Percentiles rank a stretch among this genome's conserved stretches.
These are phyloP conservation scores for Chaetophractus vellerosus DNA, from an alignment of 2,797 vertebrate species.

Conservation along the genomic window DNA sequence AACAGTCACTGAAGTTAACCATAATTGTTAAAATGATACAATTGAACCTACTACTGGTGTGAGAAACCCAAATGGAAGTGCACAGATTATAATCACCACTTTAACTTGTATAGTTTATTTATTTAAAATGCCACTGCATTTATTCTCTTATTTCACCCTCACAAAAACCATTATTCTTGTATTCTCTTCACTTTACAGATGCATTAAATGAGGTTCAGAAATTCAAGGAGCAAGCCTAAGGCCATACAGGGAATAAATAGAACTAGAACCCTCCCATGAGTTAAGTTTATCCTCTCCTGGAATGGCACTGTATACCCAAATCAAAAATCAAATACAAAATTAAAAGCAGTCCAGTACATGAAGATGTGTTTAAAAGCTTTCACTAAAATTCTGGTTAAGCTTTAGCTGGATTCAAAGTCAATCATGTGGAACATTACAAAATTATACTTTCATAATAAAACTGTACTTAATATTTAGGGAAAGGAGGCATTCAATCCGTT, in stretches of 20 bases:
- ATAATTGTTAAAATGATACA: background rate
- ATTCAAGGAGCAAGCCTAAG: background rate
- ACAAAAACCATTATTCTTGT: background rate
- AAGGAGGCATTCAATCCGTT: background rate
- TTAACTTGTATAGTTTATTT: background rate
- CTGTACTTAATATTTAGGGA: background rate
- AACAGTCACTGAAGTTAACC: background rate
- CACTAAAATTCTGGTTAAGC: background rate
- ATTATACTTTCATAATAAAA: conserved; percentile 38
- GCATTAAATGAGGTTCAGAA: background rate
- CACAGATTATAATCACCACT: background rate
- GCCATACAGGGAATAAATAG: too few relatives aligned
- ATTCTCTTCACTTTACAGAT: background rate
- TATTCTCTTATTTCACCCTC: background rate
- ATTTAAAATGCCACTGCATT: background rate
- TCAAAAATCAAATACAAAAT: conserved; percentile 10
- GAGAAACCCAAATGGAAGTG: background rate
- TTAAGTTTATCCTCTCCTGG: background rate
- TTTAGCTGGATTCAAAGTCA: conserved; percentile 31
- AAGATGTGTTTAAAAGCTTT: background rate
- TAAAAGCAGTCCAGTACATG: background rate
- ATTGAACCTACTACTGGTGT: background rate
- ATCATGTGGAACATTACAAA: background rate
- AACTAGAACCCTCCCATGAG: background rate
- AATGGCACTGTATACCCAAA: background rate